Conservation (phyloP, 2,113 vertebrate species). For the Otolemur garnettii region DNA sequence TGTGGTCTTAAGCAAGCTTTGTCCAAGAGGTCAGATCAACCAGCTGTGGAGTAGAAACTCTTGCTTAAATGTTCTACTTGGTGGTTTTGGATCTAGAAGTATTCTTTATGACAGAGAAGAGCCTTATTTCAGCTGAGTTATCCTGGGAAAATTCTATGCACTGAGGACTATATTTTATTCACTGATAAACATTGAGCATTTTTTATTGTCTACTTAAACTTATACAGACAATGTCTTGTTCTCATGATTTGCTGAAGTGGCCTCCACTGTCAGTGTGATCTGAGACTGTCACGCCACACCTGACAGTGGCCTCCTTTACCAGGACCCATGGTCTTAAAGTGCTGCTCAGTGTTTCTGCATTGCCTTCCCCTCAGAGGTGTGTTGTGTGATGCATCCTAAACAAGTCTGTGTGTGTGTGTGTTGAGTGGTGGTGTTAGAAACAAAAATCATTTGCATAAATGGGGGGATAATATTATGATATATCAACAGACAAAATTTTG, state of each 20-base stretch:
- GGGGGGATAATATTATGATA: background rate
- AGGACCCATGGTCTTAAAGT: background rate
- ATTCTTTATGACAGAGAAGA: background rate
- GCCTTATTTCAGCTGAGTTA: background rate
- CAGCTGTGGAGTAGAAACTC: background rate
- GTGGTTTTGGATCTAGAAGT: background rate
- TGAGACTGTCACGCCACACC: background rate
- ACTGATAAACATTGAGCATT: background rate
- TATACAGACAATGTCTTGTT: background rate
- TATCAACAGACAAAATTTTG: background rate
- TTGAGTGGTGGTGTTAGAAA: background rate
- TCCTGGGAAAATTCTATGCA: background rate
- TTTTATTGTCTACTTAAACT: background rate
- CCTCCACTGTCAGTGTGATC: background rate
- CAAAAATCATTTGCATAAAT: background rate
- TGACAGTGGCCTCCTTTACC: background rate
- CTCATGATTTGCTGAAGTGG: background rate
- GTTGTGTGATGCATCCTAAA: background rate
- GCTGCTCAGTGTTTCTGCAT: background rate
- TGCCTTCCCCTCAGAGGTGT: background rate
- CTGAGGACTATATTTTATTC: background rate
- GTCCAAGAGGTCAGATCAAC: background rate
- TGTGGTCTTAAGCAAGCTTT: background rate
- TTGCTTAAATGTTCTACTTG: background rate
- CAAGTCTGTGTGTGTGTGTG: background rate